Evolutionary conservation across 2,888 invertebrate genomes (phyloP), one percentile per base, ranked within the genome.

Genomic region (Leptopterna dolabrata): DNA sequence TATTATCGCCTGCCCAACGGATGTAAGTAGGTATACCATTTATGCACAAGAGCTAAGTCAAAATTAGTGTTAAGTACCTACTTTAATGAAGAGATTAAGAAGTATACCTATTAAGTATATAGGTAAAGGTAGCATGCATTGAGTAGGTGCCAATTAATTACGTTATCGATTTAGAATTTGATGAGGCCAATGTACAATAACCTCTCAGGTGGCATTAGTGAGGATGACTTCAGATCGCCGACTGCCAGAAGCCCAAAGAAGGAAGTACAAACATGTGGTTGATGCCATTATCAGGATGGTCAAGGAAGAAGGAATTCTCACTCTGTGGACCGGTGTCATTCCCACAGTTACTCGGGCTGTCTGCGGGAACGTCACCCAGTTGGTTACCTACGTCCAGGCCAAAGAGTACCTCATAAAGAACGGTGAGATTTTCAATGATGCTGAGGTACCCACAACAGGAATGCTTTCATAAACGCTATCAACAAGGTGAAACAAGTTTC

Each of bases 181-280:
- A n/a, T n/a, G n/a, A n/a, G n/a, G n/a, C n/a, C n/a, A 36, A 36
- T 36, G 36, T 36, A 36, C 36, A 7, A 36, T 4, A 36, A 19
- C 11, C 55, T 55, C n/a, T 63, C 14, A 90, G 90, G 96, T 99
- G 70, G 96, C 98, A 0, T 94, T 99, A 70, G 97, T 99, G 89
- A 94, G 99, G 88, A 99, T 99, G 99, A 99, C 99, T 24, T 95
- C 98, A 0, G 99, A 99, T 92, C 99, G 99, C 16, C 94, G 98
- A 88, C 93, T 99, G 90, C 98, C 99, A 1, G 91, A 92, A 87
- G 96, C 95, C 0, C 96, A 99, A 92, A 93, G 97, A 90, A 94
- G 99, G 90, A 98, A 98, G 92, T 99, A 99, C 92, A 97, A 95
- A 91, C 96, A 96, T 91, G 99, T 99, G 0, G 95, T 96, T 84